Evolutionary conservation across 2,113 vertebrate species (phyloP).

Genomic region (Daubentonia madagascariensis): DNA sequence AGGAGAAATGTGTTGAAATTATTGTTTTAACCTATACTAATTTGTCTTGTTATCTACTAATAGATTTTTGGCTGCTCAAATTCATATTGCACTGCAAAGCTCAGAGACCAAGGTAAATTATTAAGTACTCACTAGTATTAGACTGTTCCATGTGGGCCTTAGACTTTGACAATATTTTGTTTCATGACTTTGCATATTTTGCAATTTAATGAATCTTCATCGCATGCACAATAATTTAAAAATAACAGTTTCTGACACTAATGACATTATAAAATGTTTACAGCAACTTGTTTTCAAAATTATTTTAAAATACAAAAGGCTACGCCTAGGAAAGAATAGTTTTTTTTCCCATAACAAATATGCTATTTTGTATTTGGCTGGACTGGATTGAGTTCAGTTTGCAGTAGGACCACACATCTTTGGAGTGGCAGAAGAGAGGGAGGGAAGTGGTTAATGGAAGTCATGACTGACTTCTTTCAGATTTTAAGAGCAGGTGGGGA

Average conservation of each 20-base stretch:
- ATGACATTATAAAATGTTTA: neutral
- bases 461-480: neutral
- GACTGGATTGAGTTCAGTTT: neutral
- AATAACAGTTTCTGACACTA: neutral
- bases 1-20: neutral
- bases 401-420: neutral
- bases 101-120: neutral
- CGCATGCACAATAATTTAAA: neutral
- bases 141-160: neutral
- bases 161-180: neutral
- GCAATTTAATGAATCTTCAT: neutral
- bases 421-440: neutral
- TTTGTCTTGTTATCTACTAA: neutral
- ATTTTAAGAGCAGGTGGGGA: neutral
- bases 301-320: neutral
- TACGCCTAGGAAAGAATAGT: neutral
- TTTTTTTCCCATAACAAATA: neutral
- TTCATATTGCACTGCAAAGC: neutral
- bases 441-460: rapidly evolving
- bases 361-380: neutral
- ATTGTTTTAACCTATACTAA: neutral
- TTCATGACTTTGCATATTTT: neutral
- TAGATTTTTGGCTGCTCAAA: neutral
- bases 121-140: neutral
- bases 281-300: neutral